Percentiles rank a stretch among this genome's conserved stretches.
These are phyloP conservation scores for Phenacoccus solenopsis DNA, from an alignment of 1,140 invertebrate species.

Conservation along the genomic window DNA sequence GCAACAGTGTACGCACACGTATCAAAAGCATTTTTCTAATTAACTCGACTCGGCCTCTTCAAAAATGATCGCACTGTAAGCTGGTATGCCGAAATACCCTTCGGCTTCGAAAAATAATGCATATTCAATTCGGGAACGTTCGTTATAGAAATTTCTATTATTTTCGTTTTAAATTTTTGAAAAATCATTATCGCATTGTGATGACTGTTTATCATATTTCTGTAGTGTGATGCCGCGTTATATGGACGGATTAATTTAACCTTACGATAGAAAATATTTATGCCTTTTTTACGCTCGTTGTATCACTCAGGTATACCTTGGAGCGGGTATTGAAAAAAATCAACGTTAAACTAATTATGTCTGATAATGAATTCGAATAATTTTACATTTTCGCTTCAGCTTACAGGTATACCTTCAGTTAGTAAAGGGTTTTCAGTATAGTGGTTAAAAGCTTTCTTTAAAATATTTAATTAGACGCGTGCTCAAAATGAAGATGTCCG, in stretches of 20 bases:
- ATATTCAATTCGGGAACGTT: not conserved
- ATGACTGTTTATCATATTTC: not conserved
- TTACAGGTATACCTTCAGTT: no score
- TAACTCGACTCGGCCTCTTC: slow-evolving; percentile 1
- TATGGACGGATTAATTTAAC: slow-evolving; percentile 1
- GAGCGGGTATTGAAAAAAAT: no score
- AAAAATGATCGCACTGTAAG: not conserved
- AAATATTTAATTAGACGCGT: slow-evolving; percentile 1
- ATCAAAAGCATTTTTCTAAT: slow-evolving; percentile 14
- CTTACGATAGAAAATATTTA: not conserved
- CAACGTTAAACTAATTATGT: no score
- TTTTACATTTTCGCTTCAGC: no score
- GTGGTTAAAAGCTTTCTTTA: not conserved
- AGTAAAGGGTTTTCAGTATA: no score
- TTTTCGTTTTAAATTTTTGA: not conserved
- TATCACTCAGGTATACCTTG: no score
- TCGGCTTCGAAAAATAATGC: not conserved
- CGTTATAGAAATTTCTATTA: not conserved
- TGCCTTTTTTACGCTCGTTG: not conserved
- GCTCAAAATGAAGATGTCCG: not conserved
- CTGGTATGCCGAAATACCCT: not conserved
- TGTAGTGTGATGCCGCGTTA: not conserved
- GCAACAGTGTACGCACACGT: not conserved
- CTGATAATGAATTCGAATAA: no score
- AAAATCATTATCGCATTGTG: not conserved